phyloP scores from a whole-genome alignment of 2,888 invertebrate genomes.

The Nymphalis urticae region DNA sequence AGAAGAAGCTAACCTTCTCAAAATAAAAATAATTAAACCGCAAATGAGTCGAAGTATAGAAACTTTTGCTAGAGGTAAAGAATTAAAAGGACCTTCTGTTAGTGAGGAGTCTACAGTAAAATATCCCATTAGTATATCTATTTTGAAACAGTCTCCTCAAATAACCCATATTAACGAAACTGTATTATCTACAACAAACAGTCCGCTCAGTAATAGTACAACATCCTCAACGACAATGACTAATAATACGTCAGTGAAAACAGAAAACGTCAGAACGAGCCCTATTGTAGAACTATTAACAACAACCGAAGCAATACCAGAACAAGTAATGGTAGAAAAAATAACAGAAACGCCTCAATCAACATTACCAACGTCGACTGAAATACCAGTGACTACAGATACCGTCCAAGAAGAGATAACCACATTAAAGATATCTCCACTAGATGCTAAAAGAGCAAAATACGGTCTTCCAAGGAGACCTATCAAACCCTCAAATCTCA shows the following conservation, averaged over 20 bases:
- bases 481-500: constrained; percentile 60
- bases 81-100: constrained; percentile 60
- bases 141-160: constrained; percentile 38
- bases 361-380: constrained; percentile 37
- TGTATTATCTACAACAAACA: constrained; percentile 44
- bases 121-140: constrained; percentile 58
- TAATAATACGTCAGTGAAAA: constrained; percentile 39
- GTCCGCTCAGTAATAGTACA: constrained; percentile 49
- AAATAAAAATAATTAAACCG: constrained; percentile 60
- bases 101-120: constrained; percentile 52
- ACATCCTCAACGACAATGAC: constrained; percentile 41
- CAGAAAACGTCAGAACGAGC: constrained; percentile 32
- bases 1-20: constrained; percentile 61
- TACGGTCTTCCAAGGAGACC: constrained; percentile 70
- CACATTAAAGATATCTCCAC: constrained; percentile 56
- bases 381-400: constrained; percentile 26
- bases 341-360: constrained; percentile 41
- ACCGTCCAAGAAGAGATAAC: constrained; percentile 59
- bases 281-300: constrained; percentile 42
- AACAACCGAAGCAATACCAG: constrained; percentile 29
- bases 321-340: constrained; percentile 12
- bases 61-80: constrained; percentile 70
- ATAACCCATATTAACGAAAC: constrained; percentile 44
- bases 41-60: constrained; percentile 62
- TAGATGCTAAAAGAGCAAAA: constrained; percentile 67